These are phyloP conservation scores for Siniperca knerii DNA, from an alignment of 2,113 vertebrate species.

Conservation along the genomic window DNA sequence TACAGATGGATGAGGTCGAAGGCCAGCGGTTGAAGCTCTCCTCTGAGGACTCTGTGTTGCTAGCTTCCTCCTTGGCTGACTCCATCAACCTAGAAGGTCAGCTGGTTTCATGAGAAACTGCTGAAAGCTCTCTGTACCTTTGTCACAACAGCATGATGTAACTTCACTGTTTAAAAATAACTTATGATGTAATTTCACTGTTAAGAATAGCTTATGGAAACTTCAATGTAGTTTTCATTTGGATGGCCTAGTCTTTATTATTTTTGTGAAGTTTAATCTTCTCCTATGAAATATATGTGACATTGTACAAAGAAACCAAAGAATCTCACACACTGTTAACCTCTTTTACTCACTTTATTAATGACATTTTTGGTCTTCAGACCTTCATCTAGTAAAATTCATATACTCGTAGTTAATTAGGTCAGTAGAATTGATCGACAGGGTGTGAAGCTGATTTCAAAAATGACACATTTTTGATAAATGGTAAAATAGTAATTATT, in stretches of 20 bases:
- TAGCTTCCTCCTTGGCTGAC: constrained; percentile 83
- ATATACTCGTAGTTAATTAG: no score
- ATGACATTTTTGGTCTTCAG: no score
- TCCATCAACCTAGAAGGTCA: constrained; percentile 91
- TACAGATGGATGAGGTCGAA: constrained; percentile 93
- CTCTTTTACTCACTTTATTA: no score
- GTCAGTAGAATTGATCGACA: no score
- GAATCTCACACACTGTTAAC: no score
- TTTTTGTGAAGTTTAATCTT: constrained; percentile 1
- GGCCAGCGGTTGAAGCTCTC: constrained; percentile 79
- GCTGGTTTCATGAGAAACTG: constrained; percentile 46
- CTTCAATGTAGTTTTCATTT: not conserved
- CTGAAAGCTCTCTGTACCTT: constrained; percentile 33
- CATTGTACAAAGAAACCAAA: no score
- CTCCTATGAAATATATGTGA: no score
- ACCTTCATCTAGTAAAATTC: no score
- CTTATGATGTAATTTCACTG: not conserved
- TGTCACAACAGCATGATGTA: constrained; percentile 10
- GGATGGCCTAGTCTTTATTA: not conserved
- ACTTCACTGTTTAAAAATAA: not conserved
- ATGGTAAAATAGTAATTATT: not conserved
- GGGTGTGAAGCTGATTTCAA: not conserved
- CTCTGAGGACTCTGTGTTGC: constrained; percentile 85
- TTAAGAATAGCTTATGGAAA: not conserved
- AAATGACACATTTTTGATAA: not conserved